Percentiles rank a stretch among this genome's conserved stretches.
Evolutionary conservation across 2,888 invertebrate species (phyloP).

Genomic region (Mayetiola destructor): DNA sequence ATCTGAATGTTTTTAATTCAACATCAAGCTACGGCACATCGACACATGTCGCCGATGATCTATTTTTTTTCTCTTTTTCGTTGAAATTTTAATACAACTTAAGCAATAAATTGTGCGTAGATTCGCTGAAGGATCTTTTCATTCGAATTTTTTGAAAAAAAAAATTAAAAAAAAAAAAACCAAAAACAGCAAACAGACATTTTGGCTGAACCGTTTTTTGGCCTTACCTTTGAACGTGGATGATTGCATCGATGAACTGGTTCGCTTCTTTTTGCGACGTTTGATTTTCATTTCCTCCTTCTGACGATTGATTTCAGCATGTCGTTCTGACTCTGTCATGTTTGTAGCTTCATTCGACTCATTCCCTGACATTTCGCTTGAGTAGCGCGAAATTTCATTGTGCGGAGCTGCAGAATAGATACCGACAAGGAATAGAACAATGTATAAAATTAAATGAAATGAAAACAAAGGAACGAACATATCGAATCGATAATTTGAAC

Average conservation of each 20-base stretch:
- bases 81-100: not conserved
- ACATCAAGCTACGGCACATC: no score
- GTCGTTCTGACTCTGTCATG: conserved; percentile 34
- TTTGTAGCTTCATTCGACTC: conserved; percentile 30
- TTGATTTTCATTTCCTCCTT: conserved; percentile 81
- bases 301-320: conserved; percentile 51
- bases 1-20: no score
- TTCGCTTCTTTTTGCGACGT: conserved; percentile 79
- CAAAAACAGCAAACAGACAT: not conserved
- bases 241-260: conserved; percentile 74
- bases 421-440: conserved; percentile 1
- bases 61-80: not conserved
- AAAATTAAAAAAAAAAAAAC: not conserved
- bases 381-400: conserved; percentile 31
- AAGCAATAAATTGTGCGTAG: no score
- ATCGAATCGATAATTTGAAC: no score
- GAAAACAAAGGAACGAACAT: no score
- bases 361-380: conserved; percentile 35
- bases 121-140: no score
- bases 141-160: not conserved
- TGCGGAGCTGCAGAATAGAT: conserved; percentile 18
- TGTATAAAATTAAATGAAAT: not conserved
- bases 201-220: no score
- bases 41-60: no score
- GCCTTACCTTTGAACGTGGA: conserved; percentile 79